Evolutionary conservation across 1,140 invertebrate species (phyloP), one percentile per base, ranked within the genome.

Genomic region (Zaprionus taronus): DNA sequence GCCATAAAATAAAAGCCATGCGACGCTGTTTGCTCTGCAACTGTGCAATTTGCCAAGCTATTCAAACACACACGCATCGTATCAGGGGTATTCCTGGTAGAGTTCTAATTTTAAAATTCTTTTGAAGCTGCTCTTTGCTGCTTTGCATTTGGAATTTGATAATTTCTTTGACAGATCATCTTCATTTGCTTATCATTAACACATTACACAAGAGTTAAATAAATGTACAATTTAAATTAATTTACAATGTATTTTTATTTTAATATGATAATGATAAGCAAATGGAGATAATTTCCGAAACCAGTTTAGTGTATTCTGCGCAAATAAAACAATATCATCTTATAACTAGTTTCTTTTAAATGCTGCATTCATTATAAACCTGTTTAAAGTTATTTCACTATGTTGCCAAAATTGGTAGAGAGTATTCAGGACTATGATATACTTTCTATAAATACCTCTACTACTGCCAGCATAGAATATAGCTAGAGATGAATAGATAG

Each of bases 1-100:
- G 72, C 38, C 72, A 64, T 64, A 75, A 58, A 69, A 70, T 49
- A 69, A 70, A 69, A 74, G 58, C 49, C 71, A 67, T 28, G 44
- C 64, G 22, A 60, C 44, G 31, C 41, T 74, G 66, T 74, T 74
- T 74, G 63, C 60, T 65, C 55, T 57, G 26, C 51, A 47, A 62
- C 28, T 72, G 51, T 72, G 69, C 51, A 56, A 63, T 24, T 69
- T 28, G 15, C 57, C 31, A 51, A 69, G 28, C 26, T 14, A 41
- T 41, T 12, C 68, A 28, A 11, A 36, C 58, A 70, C 55, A 31
- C 60, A 62, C 53, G n/a, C 53, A 38, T 3, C n/a, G 1, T 24
- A 26, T n/a, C 12, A 20, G 14, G 49, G 24, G 34, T 44, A 64
- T 53, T 38, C 58, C 31, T 12, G 49, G 17, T 20, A 36, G 12